Base-by-base conservation (phyloP, 2,888 invertebrate genomes). In the Stomorhina lunata region DNA sequence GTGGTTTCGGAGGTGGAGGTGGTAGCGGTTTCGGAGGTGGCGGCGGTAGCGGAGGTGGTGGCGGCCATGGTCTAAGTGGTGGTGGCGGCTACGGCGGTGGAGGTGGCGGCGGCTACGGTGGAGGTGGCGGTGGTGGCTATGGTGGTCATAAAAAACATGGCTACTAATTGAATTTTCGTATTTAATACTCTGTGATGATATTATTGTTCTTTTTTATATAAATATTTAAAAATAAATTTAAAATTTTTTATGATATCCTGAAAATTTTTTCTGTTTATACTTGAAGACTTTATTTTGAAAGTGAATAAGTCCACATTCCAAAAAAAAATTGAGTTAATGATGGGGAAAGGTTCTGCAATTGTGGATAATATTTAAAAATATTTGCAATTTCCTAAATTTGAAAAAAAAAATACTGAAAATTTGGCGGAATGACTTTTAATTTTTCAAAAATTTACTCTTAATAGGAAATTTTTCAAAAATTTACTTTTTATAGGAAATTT, bases 101-200 rank as follows among this genome's bases (percentile, higher is more conserved):
- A 17, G 55, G 65, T 9, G 81, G 81, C 6, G 66, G 71, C 1
- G 81, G 81, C n/a, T 57, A 17, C 5, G 71, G 80, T 7, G 27
- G 63, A 2, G 48, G 65, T 10, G 69, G 68, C 4, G 59, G 48
- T 12, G 63, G 66, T 2, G 59, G 66, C 7, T 55, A 57, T 48
- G 78, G 78, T 17, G 80, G 81, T 57, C 69, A 69, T 65, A 82
- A 82, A 48, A 82, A 82, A 78, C 81, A 82, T 69, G 78, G 81
- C 69, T 82, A 82, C 73, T 82, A 82, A 78, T 40, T 20, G 25
- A 15, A 48, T 27, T 34, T 20, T 34, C 45, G 17, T 37, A 43
- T 63, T 66, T 17, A 53, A 32, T 20, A 57, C 22, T 32, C 81
- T 77, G 81, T 81, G 76, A 81, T 81, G 61, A 61, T 20, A 32